Conservation (phyloP, 2,888 invertebrate species). For the Ophion ellenae region DNA sequence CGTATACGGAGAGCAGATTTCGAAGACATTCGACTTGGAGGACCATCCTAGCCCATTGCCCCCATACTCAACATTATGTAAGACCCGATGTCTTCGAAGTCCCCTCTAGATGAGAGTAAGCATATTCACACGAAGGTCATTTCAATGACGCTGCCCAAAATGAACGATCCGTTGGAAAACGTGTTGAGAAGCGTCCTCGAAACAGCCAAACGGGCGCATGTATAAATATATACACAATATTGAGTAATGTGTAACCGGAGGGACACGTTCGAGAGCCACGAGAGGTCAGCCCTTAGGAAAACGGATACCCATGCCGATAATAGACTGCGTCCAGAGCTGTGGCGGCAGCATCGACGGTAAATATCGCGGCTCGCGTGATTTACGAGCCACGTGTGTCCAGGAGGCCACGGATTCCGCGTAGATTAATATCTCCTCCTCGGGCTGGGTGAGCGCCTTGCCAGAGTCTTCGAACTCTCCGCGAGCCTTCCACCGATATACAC, state of each 20-base stretch:
- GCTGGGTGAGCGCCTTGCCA: conserved; percentile 11
- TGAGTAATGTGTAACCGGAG: conserved; percentile 2
- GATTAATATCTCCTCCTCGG: conserved; percentile 62
- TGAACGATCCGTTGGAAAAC: no score
- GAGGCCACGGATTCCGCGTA: conserved; percentile 45
- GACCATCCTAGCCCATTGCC: background rate
- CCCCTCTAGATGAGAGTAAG: background rate
- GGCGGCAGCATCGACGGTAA: conserved; percentile 24
- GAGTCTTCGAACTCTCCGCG: background rate
- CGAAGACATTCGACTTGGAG: background rate
- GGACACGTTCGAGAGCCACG: conserved; percentile 4
- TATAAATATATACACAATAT: background rate
- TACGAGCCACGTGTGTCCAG: conserved; percentile 54
- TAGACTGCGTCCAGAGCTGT: conserved; percentile 25
- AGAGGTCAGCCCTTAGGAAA: conserved; percentile 20
- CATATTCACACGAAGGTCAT: background rate
- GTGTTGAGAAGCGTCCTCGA: no score
- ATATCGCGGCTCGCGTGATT: conserved; percentile 57
- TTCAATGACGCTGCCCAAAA: background rate
- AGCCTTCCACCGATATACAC: background rate
- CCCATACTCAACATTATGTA: background rate
- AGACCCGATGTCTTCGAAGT: background rate
- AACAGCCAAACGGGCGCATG: background rate
- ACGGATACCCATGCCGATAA: conserved; percentile 51
- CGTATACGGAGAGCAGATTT: background rate